Evolutionary conservation across 1,140 invertebrate genomes (phyloP), one percentile per base, ranked within the genome.

Genomic region (Drosophila miranda): DNA sequence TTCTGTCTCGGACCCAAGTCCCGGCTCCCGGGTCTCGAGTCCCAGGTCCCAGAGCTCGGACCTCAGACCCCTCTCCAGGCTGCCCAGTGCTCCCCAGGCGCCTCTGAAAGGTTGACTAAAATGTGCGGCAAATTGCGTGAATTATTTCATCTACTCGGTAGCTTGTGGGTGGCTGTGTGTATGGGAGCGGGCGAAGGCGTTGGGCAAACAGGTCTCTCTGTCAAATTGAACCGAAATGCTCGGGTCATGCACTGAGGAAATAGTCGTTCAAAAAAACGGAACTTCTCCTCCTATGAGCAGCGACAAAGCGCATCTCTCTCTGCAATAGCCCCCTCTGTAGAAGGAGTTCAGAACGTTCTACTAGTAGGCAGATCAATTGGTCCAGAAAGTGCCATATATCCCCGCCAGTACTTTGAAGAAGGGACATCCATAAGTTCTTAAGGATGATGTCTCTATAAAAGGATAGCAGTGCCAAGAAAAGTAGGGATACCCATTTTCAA

Each of bases 61-160:
- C 19, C 45, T 59, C 26, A 55, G n/a, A 26, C 28, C 16, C 14
- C 7, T 21, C 30, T 30, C 9, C 19, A 46, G 42, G 46, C 54
- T 68, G 34, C 64, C 50, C 28, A 14, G 49, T 4, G 42, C 41
- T 38, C 56, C 30, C 30, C 30, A 9, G 30, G n/a, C 42, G 53
- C 26, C 21, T 26, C 42, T 55, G 21, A 55, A 42, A 42, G 41
- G 54, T 60, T 64, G 69, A 55, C 68, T 67, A 77, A 84, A 84
- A 82, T 82, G 70, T 86, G 82, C 63, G 82, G 78, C 81, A 86
- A 86, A 86, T 86, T 86, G 69, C 78, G 82, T 82, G 70, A 87
- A 87, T 87, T 81, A 81, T 87, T 87, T 66, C 57, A 75, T 66
- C 67, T 78, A 66, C 69, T 50, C 50, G 60, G 19, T 44, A 34